Evolutionary conservation across 2,113 vertebrate species (phyloP), one percentile per base, ranked within the genome.

Genomic region (Microcebus lehilahytsara): DNA sequence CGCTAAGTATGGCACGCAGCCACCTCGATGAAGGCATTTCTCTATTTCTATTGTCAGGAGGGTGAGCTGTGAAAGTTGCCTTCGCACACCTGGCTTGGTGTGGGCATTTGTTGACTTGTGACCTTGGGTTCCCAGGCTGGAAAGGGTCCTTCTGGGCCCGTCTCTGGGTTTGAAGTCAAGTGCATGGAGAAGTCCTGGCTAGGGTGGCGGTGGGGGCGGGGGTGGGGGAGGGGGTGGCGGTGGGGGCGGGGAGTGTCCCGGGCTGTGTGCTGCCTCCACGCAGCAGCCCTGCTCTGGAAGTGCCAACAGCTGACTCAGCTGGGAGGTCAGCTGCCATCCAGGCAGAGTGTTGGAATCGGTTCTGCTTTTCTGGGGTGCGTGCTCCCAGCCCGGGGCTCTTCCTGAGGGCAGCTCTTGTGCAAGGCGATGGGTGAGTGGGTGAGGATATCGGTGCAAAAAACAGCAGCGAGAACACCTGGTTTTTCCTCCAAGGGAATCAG

Each of bases 341-440:
- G 85, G 58, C 91, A 46, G 88, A 37, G 5, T 11, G 80, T 77
- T 6, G 14, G 78, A 79, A 95, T 97, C 95, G 0, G 95, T 98
- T 98, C 97, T 96, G 96, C 97, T 97, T 98, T 97, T 67, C 79
- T 10, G 9, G 72, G 71, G 25, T 34, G 13, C 46, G 16, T 32
- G n/a, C 83, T 42, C 58, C 32, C 1, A 19, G 64, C 25, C 56
- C 37, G 74, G 37, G 46, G 42, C 19, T 74, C 42, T 16, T n/a
- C 49, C n/a, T 79, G 89, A 64, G 51, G 58, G 34, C 7, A 17
- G 40, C 81, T 79, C 56, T 96, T 94, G 78, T 93, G 95, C 62
- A 96, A 95, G 85, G 37, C 85, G 62, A 64, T 2, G 62, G 60
- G 62, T 53, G 83, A 53, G 37, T 49, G 58, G 32, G 60, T 23